A percentile compares a stretch with the other conserved stretches of the same genome.
These are phyloP conservation scores for Calameuta pallipes DNA, from an alignment of 2,888 invertebrate genomes.

Conservation along the genomic window DNA sequence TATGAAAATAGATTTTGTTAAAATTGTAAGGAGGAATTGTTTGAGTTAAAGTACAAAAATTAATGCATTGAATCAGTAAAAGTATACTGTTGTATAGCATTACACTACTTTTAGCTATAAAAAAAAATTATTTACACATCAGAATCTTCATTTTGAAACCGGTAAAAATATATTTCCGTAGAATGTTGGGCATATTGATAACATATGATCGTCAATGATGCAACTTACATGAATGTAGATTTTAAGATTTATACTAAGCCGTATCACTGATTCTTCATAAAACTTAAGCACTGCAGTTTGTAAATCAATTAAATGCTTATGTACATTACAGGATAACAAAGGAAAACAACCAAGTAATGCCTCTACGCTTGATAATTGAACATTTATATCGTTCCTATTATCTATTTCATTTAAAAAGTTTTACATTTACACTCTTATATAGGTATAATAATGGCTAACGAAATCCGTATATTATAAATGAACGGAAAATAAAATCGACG, in stretches of 20 bases:
- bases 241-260: background rate
- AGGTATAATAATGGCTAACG: background rate
- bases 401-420: slow-evolving; percentile 11
- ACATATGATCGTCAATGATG: background rate
- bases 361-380: slow-evolving; percentile 17
- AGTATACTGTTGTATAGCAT: background rate
- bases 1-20: background rate
- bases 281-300: background rate
- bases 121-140: background rate
- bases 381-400: slow-evolving; percentile 9
- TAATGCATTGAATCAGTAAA: background rate
- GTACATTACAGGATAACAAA: background rate
- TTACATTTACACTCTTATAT: slow-evolving; percentile 21
- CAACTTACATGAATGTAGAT: background rate
- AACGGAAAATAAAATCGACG: background rate
- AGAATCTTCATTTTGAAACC: background rate
- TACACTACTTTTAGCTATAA: background rate
- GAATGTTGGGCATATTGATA: background rate
- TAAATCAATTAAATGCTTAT: background rate
- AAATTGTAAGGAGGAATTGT: background rate
- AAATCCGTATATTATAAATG: background rate
- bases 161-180: background rate
- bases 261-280: background rate
- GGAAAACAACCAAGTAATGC: slow-evolving; percentile 19
- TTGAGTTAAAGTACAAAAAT: background rate